Evolutionary conservation across 2,113 vertebrate genomes (phyloP).

Genomic region (Elephas maximus): DNA sequence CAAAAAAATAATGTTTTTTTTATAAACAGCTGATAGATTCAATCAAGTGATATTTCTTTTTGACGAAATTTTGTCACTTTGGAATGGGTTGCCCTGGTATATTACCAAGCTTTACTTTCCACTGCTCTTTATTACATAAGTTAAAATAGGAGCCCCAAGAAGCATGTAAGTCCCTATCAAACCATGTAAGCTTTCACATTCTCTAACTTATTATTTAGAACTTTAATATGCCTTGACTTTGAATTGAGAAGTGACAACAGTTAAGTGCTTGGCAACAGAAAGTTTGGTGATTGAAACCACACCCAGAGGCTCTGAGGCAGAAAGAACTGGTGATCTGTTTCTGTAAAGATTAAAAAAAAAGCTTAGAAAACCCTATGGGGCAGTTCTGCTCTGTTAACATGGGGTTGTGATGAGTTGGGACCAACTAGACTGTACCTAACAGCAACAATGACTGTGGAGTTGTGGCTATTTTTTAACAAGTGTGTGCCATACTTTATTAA

Average conservation of each 20-base stretch:
- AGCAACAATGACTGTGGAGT: too few species aligned
- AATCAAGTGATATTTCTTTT: background rate
- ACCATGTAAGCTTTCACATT: background rate
- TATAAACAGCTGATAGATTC: conserved; percentile 5
- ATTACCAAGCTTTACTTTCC: background rate
- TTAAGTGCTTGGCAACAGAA: too few species aligned
- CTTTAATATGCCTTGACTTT: background rate
- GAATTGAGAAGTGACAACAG: background rate
- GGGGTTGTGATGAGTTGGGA: too few species aligned
- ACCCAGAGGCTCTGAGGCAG: too few species aligned
- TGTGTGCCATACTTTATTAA: background rate
- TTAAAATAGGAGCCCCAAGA: background rate
- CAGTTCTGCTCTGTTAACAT: too few species aligned
- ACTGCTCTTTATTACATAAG: background rate
- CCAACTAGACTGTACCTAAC: too few species aligned
- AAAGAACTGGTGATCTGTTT: too few species aligned
- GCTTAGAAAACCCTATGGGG: too few species aligned
- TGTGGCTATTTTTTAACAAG: background rate
- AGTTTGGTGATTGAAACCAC: too few species aligned
- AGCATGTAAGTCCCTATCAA: background rate
- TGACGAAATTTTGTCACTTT: background rate
- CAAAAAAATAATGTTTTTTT: background rate
- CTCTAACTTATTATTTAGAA: background rate
- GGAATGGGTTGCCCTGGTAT: background rate
- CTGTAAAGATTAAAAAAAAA: too few species aligned